Evolutionary conservation across 2,113 vertebrate species (phyloP).

Genomic region (Bubo scandiacus): DNA sequence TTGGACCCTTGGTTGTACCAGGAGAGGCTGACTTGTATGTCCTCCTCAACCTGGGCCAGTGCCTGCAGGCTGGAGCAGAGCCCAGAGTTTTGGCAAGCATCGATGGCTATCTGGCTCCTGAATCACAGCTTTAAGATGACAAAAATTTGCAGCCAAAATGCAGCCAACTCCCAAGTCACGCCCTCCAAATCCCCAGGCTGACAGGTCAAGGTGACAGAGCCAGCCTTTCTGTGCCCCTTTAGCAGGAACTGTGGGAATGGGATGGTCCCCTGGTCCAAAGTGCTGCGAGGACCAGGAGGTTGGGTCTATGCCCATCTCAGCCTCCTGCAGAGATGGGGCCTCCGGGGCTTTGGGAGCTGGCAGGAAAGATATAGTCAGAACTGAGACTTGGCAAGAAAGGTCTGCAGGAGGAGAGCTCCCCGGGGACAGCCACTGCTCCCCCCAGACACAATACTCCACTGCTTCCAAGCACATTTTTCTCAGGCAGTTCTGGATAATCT

Average conservation of each 20-base stretch:
- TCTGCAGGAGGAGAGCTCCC: slow-evolving; percentile 56
- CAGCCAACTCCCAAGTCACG: neutral
- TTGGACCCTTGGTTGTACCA: neutral
- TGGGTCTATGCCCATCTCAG: neutral
- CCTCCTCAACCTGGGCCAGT: neutral
- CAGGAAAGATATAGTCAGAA: neutral
- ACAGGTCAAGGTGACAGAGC: neutral
- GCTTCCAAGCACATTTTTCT: slow-evolving; percentile 63
- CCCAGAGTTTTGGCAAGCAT: neutral
- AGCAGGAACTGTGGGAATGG: neutral
- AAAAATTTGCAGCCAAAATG: neutral
- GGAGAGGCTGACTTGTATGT: neutral
- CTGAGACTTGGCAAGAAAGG: slow-evolving; percentile 47
- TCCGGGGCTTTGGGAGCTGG: slow-evolving; percentile 10
- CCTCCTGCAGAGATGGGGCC: neutral
- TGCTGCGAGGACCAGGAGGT: accelerated
- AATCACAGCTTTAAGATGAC: neutral
- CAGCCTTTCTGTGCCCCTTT: neutral
- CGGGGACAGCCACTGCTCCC: slow-evolving; percentile 2
- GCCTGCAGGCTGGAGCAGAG: neutral
- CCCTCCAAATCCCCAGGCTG: neutral
- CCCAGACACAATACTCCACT: slow-evolving; percentile 52
- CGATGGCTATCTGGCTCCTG: neutral
- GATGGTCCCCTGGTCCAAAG: accelerated
- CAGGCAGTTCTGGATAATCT: slow-evolving; percentile 53